Percentiles rank a stretch among this genome's conserved stretches.
Conservation (phyloP, 2,888 invertebrate species). For the Formica aserva region DNA sequence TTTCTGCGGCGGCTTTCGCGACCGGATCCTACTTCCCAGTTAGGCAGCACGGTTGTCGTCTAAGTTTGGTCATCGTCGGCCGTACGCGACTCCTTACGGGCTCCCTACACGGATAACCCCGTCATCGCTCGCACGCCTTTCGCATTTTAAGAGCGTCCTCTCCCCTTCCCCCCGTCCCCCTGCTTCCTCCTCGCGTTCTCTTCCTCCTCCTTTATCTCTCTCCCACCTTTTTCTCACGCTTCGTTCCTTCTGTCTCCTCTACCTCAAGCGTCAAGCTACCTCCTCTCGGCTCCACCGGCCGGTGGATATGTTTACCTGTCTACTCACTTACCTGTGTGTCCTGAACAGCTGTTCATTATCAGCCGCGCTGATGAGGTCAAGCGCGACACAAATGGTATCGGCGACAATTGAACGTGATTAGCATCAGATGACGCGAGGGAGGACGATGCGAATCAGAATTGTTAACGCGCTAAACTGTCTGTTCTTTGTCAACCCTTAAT, state of each 20-base stretch:
- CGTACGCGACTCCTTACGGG: conserved; percentile 82
- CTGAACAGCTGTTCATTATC: conserved; percentile 46
- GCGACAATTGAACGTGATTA: conserved; percentile 25
- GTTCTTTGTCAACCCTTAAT: not conserved
- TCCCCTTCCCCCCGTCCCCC: conserved; percentile 56
- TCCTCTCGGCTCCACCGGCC: not conserved
- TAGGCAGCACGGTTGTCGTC: conserved; percentile 84
- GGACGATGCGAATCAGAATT: not conserved
- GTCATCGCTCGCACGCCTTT: conserved; percentile 85
- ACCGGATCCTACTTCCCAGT: conserved; percentile 85
- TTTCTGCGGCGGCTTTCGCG: conserved; percentile 79
- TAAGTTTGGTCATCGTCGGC: conserved; percentile 84
- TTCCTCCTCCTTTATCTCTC: conserved; percentile 46
- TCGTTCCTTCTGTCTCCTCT: conserved; percentile 47
- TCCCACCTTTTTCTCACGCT: conserved; percentile 38
- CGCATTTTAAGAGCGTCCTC: conserved; percentile 82
- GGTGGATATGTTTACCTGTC: conserved; percentile 19
- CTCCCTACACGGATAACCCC: conserved; percentile 85
- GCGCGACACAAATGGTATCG: conserved; percentile 43
- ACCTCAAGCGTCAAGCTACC: conserved; percentile 31
- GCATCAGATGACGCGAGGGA: not conserved
- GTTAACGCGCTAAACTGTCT: not conserved
- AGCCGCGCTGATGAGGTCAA: conserved; percentile 26
- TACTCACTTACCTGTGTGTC: not conserved
- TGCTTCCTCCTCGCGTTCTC: conserved; percentile 42